Evolutionary conservation across 2,113 vertebrate genomes (phyloP), one percentile per base, ranked within the genome.

Genomic region (Prionailurus bengalensis): DNA sequence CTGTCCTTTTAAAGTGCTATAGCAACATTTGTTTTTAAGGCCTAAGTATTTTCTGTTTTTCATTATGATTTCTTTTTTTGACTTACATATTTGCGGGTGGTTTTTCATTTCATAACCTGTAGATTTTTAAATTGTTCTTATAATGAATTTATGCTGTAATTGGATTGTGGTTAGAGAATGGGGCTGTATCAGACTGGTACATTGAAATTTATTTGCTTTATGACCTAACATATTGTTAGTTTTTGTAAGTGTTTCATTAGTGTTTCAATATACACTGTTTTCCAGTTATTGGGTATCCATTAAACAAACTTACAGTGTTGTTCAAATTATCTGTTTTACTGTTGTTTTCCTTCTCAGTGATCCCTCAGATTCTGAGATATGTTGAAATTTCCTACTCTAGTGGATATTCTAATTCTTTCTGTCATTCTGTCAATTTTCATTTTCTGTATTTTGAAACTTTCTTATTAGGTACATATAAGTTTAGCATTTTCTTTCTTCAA

Each of bases 11-110:
- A 73, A 94, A 76, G 31, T 58, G 58, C 33, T 80, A 4, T 85
- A 71, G 42, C 86, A 94, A 68, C 94, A 39, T 48, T 66, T 66
- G 36, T 58, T 45, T 93, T 96, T 36, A 74, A 83, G 45, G 63
- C 94, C n/a, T 92, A 65, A 95, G 36, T 92, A 12, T 81, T 90
- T 95, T 84, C n/a, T 31, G 5, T 58, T 79, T 95, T 86, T 79
- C 12, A 15, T 86, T 68, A 25, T 84, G 45, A 83, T 93, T 96
- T 86, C 7, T 73, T 63, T 74, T 91, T n/a, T 65, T 76, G 4
- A 81, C 33, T 76, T 76, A 23, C 5, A 27, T 70, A 45, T 51
- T 3, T 53, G 29, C 51, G 51, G 73, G 14, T 16, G 4, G 33
- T 66, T 61, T 80, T 63, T 48, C 4, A 63, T 86, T 93, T 90